Evolutionary conservation across 2,113 vertebrate species (phyloP).

Genomic region (Rallus limicola): DNA sequence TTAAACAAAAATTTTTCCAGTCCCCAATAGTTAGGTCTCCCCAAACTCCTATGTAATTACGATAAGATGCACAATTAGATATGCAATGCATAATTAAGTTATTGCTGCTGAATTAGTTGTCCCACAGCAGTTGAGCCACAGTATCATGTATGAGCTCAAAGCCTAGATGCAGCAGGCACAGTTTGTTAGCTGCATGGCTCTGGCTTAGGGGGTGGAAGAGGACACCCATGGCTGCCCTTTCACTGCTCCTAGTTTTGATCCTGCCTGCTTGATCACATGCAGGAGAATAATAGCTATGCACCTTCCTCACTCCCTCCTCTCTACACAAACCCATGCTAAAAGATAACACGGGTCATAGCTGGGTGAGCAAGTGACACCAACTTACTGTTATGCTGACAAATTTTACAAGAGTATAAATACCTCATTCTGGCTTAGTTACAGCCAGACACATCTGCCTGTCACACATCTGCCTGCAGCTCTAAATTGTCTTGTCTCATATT

Average conservation of each 20-base stretch:
- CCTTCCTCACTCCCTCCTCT: accelerated
- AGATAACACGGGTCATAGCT: neutral
- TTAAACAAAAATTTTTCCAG: neutral
- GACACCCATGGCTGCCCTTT: neutral
- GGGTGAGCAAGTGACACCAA: neutral
- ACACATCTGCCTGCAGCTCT: neutral
- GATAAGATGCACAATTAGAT: neutral
- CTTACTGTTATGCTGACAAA: neutral
- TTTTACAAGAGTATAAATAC: neutral
- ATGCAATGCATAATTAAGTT: neutral
- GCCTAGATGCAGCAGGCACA: neutral
- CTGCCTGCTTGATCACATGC: neutral
- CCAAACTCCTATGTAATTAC: neutral
- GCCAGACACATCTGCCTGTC: neutral
- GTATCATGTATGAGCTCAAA: accelerated
- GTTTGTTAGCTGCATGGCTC: neutral
- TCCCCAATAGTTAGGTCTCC: neutral
- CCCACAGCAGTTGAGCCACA: neutral
- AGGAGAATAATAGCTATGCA: neutral
- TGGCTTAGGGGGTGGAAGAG: neutral
- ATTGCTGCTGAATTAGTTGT: neutral
- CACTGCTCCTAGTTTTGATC: neutral
- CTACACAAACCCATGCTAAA: neutral
- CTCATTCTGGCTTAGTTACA: neutral
- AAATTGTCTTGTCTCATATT: neutral